Evolutionary conservation across 2,888 invertebrate genomes (phyloP), one percentile per base, ranked within the genome.

Genomic region (Allacma fusca): DNA sequence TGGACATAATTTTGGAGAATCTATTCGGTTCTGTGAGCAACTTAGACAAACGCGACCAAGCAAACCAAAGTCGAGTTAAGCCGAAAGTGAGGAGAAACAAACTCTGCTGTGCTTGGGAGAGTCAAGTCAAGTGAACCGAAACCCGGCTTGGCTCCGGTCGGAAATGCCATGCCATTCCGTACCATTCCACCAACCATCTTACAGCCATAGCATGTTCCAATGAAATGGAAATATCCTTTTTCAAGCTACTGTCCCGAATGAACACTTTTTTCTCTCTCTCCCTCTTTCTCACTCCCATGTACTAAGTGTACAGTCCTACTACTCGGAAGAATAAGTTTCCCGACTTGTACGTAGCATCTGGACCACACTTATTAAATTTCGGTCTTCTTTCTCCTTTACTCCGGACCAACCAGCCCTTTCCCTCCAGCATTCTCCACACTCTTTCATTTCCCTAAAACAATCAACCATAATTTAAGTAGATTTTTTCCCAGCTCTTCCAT

Each of bases 291-390:
- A 23, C 62, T 62, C 62, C 26, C 62, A 19, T 62, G 13, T 7
- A 7, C 59, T 59, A 21, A 7, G 59, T n/a, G 19, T 59, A n/a
- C 7, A 59, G 23, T 7, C 59, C 19, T 19, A n/a, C 13, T 40
- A 9, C 13, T 40, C 40, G 12, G 16, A 28, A 74, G 72, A 62
- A 43, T 59, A 71, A 57, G 71, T 71, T 59, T 59, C 29, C 59
- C 59, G 72, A 72, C 59, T n/a, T n/a, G 59, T 74, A 64, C 62
- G 73, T n/a, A 74, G 73, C 73, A 74, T 74, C 73, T 74, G 73
- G 73, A 74, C 64, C 64, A 64, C 64, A 74, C 64, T 74, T 74
- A 71, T 71, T 71, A 74, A 74, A 74, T 74, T 74, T 73, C 73
- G 73, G 73, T 74, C 62, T 43, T 62, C 13, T 57, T 71, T 23